Evolutionary conservation across 35 echinoderm and acorn worm genomes (phyloP).

Genomic region (Chiridota heheva): DNA sequence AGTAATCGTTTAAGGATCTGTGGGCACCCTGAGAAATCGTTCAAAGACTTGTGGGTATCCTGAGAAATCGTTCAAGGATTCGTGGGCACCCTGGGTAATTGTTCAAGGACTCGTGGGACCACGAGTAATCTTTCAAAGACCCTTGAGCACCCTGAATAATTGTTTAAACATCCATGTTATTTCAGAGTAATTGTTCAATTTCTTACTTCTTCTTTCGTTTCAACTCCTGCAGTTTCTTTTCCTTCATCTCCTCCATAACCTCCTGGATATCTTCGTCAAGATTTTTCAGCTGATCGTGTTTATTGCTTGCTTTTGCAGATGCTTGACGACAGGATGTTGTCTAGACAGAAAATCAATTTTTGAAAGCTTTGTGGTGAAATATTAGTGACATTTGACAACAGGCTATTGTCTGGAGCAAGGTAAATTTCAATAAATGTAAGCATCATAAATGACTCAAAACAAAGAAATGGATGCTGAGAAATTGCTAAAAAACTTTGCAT

Average conservation of each 20-base stretch:
- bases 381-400: background rate
- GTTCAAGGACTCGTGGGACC: too few species aligned
- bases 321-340: conserved; percentile 27
- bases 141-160: too few species aligned
- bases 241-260: conserved; percentile 73
- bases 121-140: too few species aligned
- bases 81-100: too few species aligned
- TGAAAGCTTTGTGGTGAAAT: background rate
- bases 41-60: too few species aligned
- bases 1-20: too few species aligned
- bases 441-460: too few species aligned
- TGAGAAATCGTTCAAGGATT: too few species aligned
- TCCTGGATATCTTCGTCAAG: conserved; percentile 49
- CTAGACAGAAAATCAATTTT: conserved; percentile 38
- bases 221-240: conserved; percentile 76
- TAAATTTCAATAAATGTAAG: too few species aligned
- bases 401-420: background rate
- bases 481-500: too few species aligned
- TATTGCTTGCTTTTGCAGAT: conserved; percentile 48
- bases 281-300: conserved; percentile 61
- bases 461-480: too few species aligned
- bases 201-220: conserved; percentile 73
- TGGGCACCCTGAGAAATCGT: too few species aligned
- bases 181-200: background rate
- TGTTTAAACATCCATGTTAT: background rate